phyloP scores from a whole-genome alignment of 2,113 vertebrate species.

The Bos indicus region DNA sequence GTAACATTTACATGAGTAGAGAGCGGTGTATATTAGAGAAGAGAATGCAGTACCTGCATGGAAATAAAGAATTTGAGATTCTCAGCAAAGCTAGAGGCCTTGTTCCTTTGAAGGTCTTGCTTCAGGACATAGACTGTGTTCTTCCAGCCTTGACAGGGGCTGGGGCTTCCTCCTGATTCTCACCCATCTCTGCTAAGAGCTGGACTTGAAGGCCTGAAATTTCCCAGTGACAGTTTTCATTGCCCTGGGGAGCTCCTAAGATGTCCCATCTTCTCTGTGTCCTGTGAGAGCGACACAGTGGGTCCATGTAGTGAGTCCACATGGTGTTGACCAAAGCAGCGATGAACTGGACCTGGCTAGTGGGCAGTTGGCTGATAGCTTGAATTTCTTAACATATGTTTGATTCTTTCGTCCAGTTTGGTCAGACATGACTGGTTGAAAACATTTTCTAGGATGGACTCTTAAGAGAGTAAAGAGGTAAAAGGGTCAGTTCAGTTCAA shows the following conservation, averaged over 20 bases:
- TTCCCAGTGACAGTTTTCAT: not conserved
- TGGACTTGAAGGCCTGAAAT: not conserved
- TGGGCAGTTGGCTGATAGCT: not conserved
- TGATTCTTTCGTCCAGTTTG: conserved; percentile 83
- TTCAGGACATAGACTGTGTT: not conserved
- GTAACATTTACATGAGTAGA: not conserved
- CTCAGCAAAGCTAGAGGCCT: not conserved
- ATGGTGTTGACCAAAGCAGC: not conserved
- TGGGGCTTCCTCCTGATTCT: not conserved
- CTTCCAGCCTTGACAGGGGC: no score
- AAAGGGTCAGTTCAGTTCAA: conserved; percentile 57
- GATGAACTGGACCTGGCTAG: not conserved
- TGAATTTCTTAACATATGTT: not conserved
- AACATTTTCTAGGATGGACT: conserved; percentile 94
- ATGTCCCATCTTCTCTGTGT: not conserved
- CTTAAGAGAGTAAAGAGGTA: conserved; percentile 87
- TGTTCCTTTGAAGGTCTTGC: not conserved
- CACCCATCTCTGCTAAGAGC: not conserved
- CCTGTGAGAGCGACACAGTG: not conserved
- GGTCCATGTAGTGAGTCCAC: not conserved
- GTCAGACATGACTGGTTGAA: conserved; percentile 98
- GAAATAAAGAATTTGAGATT: not conserved
- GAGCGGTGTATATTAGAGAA: not conserved
- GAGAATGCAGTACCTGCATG: not conserved
- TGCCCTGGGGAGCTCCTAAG: not conserved